These are phyloP conservation scores for Clarias macrocephalus DNA, from an alignment of 2,113 vertebrate genomes.

Conservation along the genomic window DNA sequence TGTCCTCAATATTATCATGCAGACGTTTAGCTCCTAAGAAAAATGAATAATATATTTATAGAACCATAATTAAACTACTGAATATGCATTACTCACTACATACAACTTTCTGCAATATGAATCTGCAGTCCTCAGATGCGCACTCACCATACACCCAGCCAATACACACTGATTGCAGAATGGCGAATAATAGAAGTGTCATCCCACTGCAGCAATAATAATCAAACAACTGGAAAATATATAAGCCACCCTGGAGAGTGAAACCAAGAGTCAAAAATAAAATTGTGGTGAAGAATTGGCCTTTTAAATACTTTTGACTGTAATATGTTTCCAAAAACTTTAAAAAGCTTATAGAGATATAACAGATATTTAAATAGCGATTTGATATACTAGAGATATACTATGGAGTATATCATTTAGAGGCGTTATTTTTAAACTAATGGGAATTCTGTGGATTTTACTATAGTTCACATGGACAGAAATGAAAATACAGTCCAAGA, in stretches of 20 bases:
- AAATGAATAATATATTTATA: neutral
- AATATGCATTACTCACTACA: neutral
- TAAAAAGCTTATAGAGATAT: neutral
- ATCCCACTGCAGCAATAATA: conserved; percentile 91
- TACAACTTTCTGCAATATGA: neutral
- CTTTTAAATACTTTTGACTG: neutral
- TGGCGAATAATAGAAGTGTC: conserved; percentile 87
- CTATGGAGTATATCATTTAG: neutral
- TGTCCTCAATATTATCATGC: conserved; percentile 90
- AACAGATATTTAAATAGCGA: no score
- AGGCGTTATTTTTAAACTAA: neutral
- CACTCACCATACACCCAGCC: conserved; percentile 94
- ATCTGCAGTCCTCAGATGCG: neutral
- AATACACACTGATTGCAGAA: conserved; percentile 83
- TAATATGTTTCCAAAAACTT: neutral
- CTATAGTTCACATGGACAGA: neutral
- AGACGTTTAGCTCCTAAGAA: conserved; percentile 81
- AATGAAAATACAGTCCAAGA: neutral
- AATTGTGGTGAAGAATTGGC: neutral
- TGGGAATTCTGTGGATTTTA: neutral
- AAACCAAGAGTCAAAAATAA: neutral
- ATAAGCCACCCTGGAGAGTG: conserved; percentile 84
- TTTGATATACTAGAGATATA: no score
- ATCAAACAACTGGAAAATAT: conserved; percentile 94
- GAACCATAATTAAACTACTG: neutral